Base-by-base conservation (phyloP, 1,140 invertebrate genomes). In the Platyura marginata region DNA sequence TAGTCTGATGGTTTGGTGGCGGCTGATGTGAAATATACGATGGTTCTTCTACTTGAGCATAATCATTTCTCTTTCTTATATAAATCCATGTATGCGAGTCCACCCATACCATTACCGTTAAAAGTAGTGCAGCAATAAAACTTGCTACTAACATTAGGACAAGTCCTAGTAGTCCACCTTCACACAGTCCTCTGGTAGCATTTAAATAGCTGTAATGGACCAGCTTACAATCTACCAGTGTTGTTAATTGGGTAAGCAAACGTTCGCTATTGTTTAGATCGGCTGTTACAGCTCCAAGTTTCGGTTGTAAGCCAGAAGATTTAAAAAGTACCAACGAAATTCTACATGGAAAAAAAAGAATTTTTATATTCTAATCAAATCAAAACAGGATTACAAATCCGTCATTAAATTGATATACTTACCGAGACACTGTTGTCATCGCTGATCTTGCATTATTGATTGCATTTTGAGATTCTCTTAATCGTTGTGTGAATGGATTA, bases 81-180 rank as follows among this genome's bases (percentile, higher is more conserved):
- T 93, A 92, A 54, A 94, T 93, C 90, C 90, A 95, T 1, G 88
- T 90, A 54, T 93, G 88, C 16, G 88, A 93, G 54, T 92, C 88
- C 20, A 93, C 77, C 74, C 89, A 87, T 21, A 94, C 89, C 42
- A 94, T 75, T 13, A 90, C 74, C 0, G 89, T 92, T 57, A 94
- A 81, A 46, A 93, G 69, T 37, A 93, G 70, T 21, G 88, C 89
- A 41, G 86, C 81, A 19, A 79, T 72, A 20, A 84, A 70, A 42
- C 85, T 81, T 3, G 88, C 87, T 33, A 85, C 57, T 25, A 95
- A 67, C 73, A 94, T 85, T 35, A 92, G 74, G 2, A 79, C 69
- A 50, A 91, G 56, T 41, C 89, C 87, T 54, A 75, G 74, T 58
- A 92, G 54, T 39, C 82, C 81, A 15, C 79, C 74, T 52, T 86